Base-by-base conservation (phyloP, 2,797 vertebrate genomes). In the Phataginus tetradactyla region DNA sequence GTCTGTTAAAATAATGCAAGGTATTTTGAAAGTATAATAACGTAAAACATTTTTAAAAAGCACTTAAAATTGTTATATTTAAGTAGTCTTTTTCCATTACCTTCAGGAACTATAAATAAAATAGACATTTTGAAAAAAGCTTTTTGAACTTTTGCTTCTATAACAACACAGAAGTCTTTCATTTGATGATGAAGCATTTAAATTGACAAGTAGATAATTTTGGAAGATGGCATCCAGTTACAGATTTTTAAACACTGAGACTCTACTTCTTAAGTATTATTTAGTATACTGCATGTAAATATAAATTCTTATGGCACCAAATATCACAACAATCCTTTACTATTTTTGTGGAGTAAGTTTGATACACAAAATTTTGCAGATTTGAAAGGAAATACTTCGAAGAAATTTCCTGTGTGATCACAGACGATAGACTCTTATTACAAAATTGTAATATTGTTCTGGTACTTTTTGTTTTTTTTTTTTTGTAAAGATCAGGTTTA, bases 301-400 rank as follows among this genome's bases (percentile, higher is more conserved):
- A 84, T 25, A 88, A 88, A 92, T 96, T 90, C 25, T 57, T 97
- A 72, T 6, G 20, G 13, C 87, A 34, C 55, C 49, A 87, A 2
- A 10, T 90, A 78, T 53, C 29, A 66, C 34, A 93, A 37, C 79
- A 39, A 55, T 75, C 63, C 84, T 59, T 90, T 45, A 88, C 15
- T 83, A 14, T 88, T 95, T 86, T 87, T 78, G 5, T 71, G 61
- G 42, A 59, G 69, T 63, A 90, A 86, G 42, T 83, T 77, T 39
- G n/a, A 71, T 51, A 20, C n/a, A 57, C 4, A 81, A 71, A 86
- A 80, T 37, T 45, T 84, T 84, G 45, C 53, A 45, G 85, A 59
- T 95, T 92, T 95, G 34, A 87, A 93, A 85, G 61, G 77, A 96
- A 94, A 90, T 89, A 72, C 25, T 72, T 84, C 29, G 57, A 71